Conservation (phyloP, 2,888 invertebrate species). For the Schizotus pectinicornis region DNA sequence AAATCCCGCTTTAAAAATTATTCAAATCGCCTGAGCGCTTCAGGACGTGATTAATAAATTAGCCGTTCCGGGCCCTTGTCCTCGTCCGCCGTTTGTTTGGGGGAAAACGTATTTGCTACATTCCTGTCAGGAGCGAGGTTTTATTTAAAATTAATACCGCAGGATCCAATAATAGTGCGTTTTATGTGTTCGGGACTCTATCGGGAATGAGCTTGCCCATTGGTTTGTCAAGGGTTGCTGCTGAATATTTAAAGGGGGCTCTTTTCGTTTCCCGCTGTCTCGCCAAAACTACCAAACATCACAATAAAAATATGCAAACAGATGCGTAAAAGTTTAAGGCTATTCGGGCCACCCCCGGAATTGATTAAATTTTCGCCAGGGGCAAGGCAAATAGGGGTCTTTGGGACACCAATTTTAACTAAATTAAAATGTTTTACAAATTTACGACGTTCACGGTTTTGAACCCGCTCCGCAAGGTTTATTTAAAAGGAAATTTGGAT, state of each 20-base stretch:
- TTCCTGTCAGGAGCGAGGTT: slow-evolving; percentile 11
- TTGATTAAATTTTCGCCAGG: slow-evolving; percentile 28
- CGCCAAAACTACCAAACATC: slow-evolving; percentile 1
- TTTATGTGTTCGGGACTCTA: slow-evolving; percentile 21
- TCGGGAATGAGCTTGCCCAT: neutral
- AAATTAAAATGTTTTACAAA: slow-evolving; percentile 31
- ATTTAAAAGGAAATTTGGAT: neutral
- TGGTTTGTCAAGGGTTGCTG: slow-evolving; percentile 11
- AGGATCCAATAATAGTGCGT: slow-evolving; percentile 29
- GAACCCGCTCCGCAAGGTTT: slow-evolving; percentile 2
- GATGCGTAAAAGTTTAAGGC: slow-evolving; percentile 29
- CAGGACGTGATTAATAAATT: too few relatives aligned
- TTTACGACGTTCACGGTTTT: slow-evolving; percentile 19
- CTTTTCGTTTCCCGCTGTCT: slow-evolving; percentile 1
- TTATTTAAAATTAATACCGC: slow-evolving; percentile 28
- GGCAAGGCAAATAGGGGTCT: slow-evolving; percentile 10
- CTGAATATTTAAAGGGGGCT: slow-evolving; percentile 21
- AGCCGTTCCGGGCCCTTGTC: too few relatives aligned
- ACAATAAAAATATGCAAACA: slow-evolving; percentile 33
- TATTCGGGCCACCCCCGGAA: slow-evolving; percentile 6
- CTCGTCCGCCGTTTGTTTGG: slow-evolving; percentile 2
- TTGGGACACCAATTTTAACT: slow-evolving; percentile 26
- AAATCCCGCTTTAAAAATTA: too few relatives aligned
- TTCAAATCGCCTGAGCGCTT: too few relatives aligned
- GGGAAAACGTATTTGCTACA: slow-evolving; percentile 3